Percentiles rank a stretch among this genome's conserved stretches.
Evolutionary conservation across 2,113 vertebrate species (phyloP).

Genomic region (Crotalus horridus): DNA sequence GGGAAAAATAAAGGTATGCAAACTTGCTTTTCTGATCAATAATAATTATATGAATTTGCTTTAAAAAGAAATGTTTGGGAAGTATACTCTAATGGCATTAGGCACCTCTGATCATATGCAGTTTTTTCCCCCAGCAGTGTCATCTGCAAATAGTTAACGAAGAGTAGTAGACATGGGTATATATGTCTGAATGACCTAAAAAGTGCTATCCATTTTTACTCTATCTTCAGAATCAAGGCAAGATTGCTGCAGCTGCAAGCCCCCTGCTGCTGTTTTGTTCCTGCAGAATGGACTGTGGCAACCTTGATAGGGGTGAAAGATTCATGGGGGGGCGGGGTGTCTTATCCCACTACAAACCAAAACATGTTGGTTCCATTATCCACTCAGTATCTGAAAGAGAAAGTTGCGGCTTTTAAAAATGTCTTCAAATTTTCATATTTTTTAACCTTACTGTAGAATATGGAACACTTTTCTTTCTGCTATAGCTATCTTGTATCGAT

Average conservation of each 20-base stretch:
- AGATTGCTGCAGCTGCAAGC: background rate
- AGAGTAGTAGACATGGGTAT: background rate
- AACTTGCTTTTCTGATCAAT: background rate
- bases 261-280: background rate
- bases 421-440: background rate
- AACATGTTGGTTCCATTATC: background rate
- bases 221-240: background rate
- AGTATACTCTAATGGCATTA: background rate
- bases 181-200: background rate
- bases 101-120: background rate
- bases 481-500: background rate
- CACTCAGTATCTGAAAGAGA: background rate
- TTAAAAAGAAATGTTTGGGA: background rate
- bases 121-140: background rate
- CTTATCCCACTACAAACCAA: background rate
- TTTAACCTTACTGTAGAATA: background rate
- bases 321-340: background rate
- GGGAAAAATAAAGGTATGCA: conserved; percentile 86
- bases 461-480: background rate
- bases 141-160: background rate
- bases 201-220: background rate
- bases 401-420: background rate
- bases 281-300: background rate
- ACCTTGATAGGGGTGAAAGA: background rate
- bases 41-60: background rate